These are phyloP conservation scores for Ypsolopha sequella DNA, from an alignment of 2,888 invertebrate genomes.

Conservation along the genomic window DNA sequence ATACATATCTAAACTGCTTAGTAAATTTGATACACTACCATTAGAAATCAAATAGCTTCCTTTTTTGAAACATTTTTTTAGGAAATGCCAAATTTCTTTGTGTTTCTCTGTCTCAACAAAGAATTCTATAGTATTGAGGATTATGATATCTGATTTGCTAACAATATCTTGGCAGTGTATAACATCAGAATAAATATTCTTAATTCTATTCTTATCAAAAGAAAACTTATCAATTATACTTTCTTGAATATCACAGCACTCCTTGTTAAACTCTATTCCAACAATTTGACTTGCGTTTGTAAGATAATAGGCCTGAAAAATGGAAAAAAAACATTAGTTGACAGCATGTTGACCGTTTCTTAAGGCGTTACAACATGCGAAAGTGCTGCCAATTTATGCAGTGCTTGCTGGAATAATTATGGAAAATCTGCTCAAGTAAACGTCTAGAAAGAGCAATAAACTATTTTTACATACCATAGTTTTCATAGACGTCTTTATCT, in stretches of 20 bases:
- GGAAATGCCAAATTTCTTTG: constrained; percentile 71
- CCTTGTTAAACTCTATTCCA: constrained; percentile 78
- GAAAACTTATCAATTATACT: constrained; percentile 65
- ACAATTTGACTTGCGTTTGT: constrained; percentile 70
- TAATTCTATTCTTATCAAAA: constrained; percentile 58
- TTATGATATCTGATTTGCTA: constrained; percentile 68
- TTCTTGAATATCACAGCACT: constrained; percentile 73
- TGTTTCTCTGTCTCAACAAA: constrained; percentile 73
- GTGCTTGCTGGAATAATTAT: no score
- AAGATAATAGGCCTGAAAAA: constrained; percentile 71
- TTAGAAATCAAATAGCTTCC: constrained; percentile 71
- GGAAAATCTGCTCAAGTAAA: no score
- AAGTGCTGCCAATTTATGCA: no score
- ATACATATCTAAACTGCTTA: constrained; percentile 52
- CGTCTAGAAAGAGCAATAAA: no score
- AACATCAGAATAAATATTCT: constrained; percentile 71
- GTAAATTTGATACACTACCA: constrained; percentile 68
- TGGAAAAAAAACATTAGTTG: constrained; percentile 2
- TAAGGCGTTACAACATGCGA: no score
- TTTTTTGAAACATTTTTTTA: constrained; percentile 62
- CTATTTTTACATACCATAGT: no score
- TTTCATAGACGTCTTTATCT: no score
- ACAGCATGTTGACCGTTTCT: no score
- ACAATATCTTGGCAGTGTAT: constrained; percentile 66
- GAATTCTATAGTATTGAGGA: constrained; percentile 80